Conservation (phyloP, 2,797 vertebrate species). For the Falco naumanni region DNA sequence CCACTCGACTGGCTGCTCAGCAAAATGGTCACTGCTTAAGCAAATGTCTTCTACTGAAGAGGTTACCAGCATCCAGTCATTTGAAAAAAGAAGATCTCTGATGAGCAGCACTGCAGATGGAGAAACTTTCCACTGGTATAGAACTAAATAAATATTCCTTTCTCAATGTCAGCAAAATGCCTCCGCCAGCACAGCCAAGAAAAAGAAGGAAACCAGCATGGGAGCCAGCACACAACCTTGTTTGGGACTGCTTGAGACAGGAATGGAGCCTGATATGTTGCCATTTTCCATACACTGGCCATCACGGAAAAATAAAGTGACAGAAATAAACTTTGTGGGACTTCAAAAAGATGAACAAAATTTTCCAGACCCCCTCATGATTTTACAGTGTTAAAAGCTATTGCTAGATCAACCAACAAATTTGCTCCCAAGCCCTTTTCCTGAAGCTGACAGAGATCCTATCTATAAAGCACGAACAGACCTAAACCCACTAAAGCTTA, state of each 20-base stretch:
- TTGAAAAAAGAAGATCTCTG: background rate
- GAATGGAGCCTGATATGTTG: constrained; percentile 30
- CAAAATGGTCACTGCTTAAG: background rate
- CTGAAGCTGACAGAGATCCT: background rate
- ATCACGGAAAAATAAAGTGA: constrained; percentile 49
- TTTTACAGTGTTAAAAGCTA: constrained; percentile 4
- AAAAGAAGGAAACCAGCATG: constrained; percentile 69
- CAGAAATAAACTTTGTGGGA: constrained; percentile 61
- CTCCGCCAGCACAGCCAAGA: constrained; percentile 50
- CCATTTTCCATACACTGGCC: constrained; percentile 61
- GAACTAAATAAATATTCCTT: constrained; percentile 66
- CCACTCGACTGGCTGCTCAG: background rate
- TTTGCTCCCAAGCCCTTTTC: background rate
- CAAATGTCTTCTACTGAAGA: background rate
- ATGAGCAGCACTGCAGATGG: constrained; percentile 34
- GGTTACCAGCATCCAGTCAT: background rate
- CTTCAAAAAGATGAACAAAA: constrained; percentile 37
- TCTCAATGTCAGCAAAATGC: constrained; percentile 67
- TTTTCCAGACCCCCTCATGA: constrained; percentile 34
- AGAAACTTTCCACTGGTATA: constrained; percentile 59
- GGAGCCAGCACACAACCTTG: constrained; percentile 54
- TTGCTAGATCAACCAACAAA: constrained; percentile 1
- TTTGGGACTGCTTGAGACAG: constrained; percentile 47
- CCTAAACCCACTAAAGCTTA: background rate
- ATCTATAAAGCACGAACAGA: background rate